phyloP scores from a whole-genome alignment of 2,888 invertebrate genomes.

The Cephus nigrinus region DNA sequence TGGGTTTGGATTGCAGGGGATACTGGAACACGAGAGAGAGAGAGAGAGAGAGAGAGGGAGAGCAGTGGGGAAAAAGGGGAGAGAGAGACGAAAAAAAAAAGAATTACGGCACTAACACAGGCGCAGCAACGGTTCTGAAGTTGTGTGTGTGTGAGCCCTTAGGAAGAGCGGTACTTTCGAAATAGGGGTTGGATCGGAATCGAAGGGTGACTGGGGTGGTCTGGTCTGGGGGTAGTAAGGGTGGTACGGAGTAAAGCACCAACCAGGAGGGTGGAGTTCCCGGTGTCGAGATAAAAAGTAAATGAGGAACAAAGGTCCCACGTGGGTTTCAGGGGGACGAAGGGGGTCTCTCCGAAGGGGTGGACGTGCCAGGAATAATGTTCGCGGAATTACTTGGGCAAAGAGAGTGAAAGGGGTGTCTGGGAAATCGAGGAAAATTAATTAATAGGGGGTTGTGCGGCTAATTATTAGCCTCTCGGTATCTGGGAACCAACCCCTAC shows the following conservation, averaged over 20 bases:
- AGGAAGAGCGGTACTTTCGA: neutral
- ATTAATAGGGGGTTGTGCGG: slow-evolving; percentile 62
- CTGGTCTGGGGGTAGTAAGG: slow-evolving; percentile 15
- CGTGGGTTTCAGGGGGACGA: slow-evolving; percentile 33
- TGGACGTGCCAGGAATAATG: slow-evolving; percentile 65
- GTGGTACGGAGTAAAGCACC: slow-evolving; percentile 3
- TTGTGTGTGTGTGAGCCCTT: neutral
- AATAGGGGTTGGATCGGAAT: neutral
- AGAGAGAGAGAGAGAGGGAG: slow-evolving; percentile 28
- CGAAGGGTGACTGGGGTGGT: neutral
- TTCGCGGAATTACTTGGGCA: slow-evolving; percentile 60
- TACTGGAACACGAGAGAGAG: slow-evolving; percentile 20
- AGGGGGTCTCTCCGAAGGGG: slow-evolving; percentile 36
- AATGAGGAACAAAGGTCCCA: slow-evolving; percentile 63
- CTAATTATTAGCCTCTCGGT: neutral
- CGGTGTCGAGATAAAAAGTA: slow-evolving; percentile 61
- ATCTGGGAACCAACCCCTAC: neutral
- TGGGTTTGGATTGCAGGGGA: neutral
- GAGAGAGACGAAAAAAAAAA: slow-evolving; percentile 14
- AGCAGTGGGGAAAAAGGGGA: neutral
- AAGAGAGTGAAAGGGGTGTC: slow-evolving; percentile 36
- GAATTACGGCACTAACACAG: slow-evolving; percentile 22
- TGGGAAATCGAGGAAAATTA: slow-evolving; percentile 64
- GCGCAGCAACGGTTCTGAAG: neutral
- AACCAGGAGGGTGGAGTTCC: slow-evolving; percentile 31